phyloP scores from a whole-genome alignment of 2,888 invertebrate species.

The Sceliomorpha sp. region DNA sequence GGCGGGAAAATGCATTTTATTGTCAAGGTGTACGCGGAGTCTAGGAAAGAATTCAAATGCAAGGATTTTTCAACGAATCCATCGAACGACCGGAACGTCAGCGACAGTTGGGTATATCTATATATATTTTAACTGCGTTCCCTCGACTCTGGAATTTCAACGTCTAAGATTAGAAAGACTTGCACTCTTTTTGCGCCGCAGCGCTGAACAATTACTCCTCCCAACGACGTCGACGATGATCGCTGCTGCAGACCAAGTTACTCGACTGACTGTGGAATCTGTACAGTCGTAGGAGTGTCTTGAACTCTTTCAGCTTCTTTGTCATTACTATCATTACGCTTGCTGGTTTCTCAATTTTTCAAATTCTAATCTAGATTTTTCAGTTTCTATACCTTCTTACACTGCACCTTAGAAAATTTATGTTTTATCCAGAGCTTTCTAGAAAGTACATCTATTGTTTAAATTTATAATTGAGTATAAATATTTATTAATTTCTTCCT shows the following conservation, averaged over 20 bases:
- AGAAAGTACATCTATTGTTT: too few species aligned
- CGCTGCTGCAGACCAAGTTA: slow-evolving; percentile 5
- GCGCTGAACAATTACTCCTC: slow-evolving; percentile 4
- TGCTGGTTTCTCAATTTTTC: too few species aligned
- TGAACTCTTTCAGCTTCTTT: slow-evolving; percentile 15
- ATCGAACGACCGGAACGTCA: slow-evolving; percentile 17
- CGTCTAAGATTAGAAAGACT: slow-evolving; percentile 8
- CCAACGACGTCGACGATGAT: slow-evolving; percentile 8
- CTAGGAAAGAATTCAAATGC: slow-evolving; percentile 5
- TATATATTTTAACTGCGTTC: slow-evolving; percentile 3
- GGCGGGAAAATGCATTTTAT: slow-evolving; percentile 3
- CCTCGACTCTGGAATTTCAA: slow-evolving; percentile 23
- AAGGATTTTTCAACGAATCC: slow-evolving; percentile 16
- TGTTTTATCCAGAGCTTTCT: too few species aligned
- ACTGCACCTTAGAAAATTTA: too few species aligned
- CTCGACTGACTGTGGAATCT: slow-evolving; percentile 5
- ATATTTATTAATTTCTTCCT: too few species aligned
- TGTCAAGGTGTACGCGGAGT: too few species aligned
- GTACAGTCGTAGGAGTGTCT: not conserved
- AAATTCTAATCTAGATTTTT: too few species aligned
- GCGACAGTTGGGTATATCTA: too few species aligned
- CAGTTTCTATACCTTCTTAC: too few species aligned
- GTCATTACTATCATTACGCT: slow-evolving; percentile 5
- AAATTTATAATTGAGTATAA: too few species aligned
- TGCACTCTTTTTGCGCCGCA: slow-evolving; percentile 4